Percentiles rank a stretch among this genome's conserved stretches.
phyloP scores from a whole-genome alignment of 2,113 vertebrate species.

The Candoia aspera region DNA sequence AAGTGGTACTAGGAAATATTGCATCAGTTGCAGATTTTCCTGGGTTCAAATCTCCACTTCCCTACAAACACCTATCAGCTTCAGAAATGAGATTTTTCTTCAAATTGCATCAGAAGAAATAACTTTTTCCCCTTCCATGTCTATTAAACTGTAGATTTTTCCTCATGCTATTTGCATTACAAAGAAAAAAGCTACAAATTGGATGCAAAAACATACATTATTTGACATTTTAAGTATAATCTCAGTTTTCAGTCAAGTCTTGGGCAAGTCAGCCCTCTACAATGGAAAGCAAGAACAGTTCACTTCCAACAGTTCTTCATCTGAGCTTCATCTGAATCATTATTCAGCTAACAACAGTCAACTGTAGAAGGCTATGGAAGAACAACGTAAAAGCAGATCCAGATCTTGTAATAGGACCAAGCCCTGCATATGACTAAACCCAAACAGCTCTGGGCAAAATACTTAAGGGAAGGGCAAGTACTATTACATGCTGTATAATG shows the following conservation, averaged over 20 bases:
- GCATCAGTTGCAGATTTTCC: neutral
- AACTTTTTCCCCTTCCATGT: neutral
- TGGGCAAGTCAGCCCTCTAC: neutral
- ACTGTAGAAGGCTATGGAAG: neutral
- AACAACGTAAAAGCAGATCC: slow-evolving; percentile 27
- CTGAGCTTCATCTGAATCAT: neutral
- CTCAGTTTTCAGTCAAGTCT: neutral
- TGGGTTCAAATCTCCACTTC: neutral
- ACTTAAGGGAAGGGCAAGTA: slow-evolving; percentile 45
- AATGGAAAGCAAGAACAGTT: neutral
- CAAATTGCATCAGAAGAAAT: neutral
- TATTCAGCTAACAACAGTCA: neutral
- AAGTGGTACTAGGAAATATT: neutral
- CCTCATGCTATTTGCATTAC: neutral
- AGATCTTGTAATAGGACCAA: slow-evolving; percentile 49
- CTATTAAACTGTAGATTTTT: neutral
- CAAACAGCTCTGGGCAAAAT: slow-evolving; percentile 53
- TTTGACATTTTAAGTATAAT: neutral
- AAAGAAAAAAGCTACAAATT: neutral
- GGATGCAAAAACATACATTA: neutral
- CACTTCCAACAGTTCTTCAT: neutral
- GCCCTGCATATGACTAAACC: slow-evolving; percentile 55
- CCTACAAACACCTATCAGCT: neutral
- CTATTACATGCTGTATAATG: slow-evolving; percentile 27
- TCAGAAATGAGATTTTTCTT: neutral